Percentiles rank a stretch among this genome's conserved stretches.
These are phyloP conservation scores for Neoitamus cyanurus DNA, from an alignment of 2,888 invertebrate genomes.

Conservation along the genomic window DNA sequence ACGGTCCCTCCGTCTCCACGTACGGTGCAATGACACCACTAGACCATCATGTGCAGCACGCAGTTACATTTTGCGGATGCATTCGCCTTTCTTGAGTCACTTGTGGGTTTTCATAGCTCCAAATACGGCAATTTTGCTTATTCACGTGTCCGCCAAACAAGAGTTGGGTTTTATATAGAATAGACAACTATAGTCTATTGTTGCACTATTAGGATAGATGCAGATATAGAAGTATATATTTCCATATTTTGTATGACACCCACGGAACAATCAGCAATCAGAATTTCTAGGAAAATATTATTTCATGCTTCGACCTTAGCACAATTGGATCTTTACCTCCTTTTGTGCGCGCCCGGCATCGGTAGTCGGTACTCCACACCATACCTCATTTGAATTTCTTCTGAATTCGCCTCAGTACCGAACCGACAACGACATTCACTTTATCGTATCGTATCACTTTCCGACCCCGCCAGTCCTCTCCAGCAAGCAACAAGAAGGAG, in stretches of 20 bases:
- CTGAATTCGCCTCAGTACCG: not conserved
- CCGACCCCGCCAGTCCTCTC: not conserved
- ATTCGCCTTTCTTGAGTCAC: not conserved
- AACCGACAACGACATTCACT: not conserved
- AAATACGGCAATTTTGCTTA: conserved; percentile 2
- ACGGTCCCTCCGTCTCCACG: too few relatives aligned
- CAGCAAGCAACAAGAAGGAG: not conserved
- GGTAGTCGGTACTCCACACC: too few relatives aligned
- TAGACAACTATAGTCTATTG: too few relatives aligned
- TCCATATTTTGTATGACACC: too few relatives aligned
- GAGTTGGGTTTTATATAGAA: too few relatives aligned
- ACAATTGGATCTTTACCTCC: not conserved
- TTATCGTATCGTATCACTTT: not conserved
- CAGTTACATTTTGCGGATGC: not conserved
- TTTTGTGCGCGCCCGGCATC: not conserved
- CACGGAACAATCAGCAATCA: too few relatives aligned
- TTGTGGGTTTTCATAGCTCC: conserved; percentile 10
- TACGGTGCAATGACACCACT: not conserved
- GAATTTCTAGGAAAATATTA: too few relatives aligned
- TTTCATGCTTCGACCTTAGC: not conserved
- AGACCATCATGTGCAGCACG: not conserved
- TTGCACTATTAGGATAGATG: too few relatives aligned
- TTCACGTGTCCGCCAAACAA: not conserved
- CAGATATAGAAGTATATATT: too few relatives aligned
- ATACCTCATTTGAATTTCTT: not conserved